Conservation (phyloP, 1,140 invertebrate genomes). For the Drosophila watanabei region DNA sequence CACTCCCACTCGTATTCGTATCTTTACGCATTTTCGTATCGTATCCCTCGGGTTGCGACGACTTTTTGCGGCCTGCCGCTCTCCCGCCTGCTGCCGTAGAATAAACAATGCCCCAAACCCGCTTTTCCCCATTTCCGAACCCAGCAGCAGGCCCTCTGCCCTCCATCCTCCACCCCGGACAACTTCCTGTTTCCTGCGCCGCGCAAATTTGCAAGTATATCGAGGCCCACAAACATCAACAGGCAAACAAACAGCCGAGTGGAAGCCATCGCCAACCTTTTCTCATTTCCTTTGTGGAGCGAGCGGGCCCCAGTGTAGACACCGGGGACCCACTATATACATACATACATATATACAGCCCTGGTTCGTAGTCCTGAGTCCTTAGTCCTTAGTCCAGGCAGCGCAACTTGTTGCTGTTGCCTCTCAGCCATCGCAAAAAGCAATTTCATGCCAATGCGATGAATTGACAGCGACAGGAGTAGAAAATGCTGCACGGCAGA, state of each 20-base stretch:
- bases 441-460: constrained; percentile 77
- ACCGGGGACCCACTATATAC: constrained; percentile 6
- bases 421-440: constrained; percentile 71
- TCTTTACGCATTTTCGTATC: constrained; percentile 42
- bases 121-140: neutral
- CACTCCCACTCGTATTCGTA: constrained; percentile 11
- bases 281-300: constrained; percentile 72
- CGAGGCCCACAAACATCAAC: constrained; percentile 60
- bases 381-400: constrained; percentile 5
- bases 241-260: constrained; percentile 58
- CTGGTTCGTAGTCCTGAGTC: neutral
- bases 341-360: constrained; percentile 13
- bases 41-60: constrained; percentile 46
- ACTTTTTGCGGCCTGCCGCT: constrained; percentile 32
- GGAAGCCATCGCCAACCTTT: constrained; percentile 75
- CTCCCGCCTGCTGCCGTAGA: constrained; percentile 28
- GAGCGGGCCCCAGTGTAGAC: constrained; percentile 18
- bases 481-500: constrained; percentile 4
- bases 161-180: constrained; percentile 21
- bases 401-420: constrained; percentile 42
- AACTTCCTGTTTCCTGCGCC: constrained; percentile 74
- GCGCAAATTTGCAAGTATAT: constrained; percentile 43
- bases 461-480: constrained; percentile 64
- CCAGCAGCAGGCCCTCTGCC: neutral
- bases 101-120: constrained; percentile 67